phyloP scores from a whole-genome alignment of 2,797 vertebrate genomes.

The Myotis vivesi region DNA sequence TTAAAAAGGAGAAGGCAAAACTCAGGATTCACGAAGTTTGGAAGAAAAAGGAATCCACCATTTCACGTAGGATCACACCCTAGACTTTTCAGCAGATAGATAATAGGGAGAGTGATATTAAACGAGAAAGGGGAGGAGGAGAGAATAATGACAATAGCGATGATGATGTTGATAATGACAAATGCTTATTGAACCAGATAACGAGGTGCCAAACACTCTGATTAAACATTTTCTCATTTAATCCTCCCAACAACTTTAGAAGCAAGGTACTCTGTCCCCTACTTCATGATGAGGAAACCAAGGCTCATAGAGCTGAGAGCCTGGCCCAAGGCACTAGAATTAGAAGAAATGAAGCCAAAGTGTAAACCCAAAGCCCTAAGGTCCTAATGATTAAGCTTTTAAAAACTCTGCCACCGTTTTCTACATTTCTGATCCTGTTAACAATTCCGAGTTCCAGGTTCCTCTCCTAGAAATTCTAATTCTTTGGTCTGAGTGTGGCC shows the following conservation, averaged over 20 bases:
- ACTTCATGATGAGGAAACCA: not conserved
- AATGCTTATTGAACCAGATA: not conserved
- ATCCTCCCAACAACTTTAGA: not conserved
- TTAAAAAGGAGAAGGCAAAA: not conserved
- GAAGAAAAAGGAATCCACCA: not conserved
- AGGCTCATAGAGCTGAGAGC: not conserved
- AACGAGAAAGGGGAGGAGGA: not conserved
- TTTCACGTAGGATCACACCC: not conserved
- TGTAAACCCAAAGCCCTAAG: not conserved
- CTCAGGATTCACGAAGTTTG: constrained; percentile 8
- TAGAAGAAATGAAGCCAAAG: not conserved
- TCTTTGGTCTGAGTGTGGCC: not conserved
- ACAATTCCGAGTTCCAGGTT: not conserved
- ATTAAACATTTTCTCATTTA: constrained; percentile 14
- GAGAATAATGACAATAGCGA: not conserved
- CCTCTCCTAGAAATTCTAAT: not conserved
- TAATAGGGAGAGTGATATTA: not conserved
- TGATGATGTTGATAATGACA: not conserved
- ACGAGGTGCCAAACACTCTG: not conserved
- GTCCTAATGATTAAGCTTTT: not conserved
- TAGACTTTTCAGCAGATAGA: not conserved
- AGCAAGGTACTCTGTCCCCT: not conserved
- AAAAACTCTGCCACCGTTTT: not conserved
- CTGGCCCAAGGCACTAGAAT: not conserved
- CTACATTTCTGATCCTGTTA: not conserved